Evolutionary conservation across 1,140 invertebrate species (phyloP), one percentile per base, ranked within the genome.

Genomic region (Drosophila sp.): DNA sequence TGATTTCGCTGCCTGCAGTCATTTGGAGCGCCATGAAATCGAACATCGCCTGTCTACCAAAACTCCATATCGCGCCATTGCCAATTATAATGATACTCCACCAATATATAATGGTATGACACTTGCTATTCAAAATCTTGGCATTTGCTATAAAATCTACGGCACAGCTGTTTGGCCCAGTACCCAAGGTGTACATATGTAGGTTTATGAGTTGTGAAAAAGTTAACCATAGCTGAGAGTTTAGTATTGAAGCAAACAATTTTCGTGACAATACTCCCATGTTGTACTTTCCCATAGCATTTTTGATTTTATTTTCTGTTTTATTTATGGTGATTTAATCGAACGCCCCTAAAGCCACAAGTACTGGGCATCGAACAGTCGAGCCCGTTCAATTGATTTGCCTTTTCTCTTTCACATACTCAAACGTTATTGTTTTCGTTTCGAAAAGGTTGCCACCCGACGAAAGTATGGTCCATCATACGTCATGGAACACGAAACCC

Each of bases 401-500:
- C 14, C 34, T 9, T 38, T 40, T 57, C 58, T 56, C 40, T 53
- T 70, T 57, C 41, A 59, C 41, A 43, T 45, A 14, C 58, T 82
- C 87, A 32, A 50, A 40, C 46, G 14, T 25, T 3, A 27, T 29
- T 64, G 16, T 43, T 36, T 36, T 73, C 8, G 16, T 61, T 81
- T 59, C 46, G 53, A 16, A 7, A 45, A 95, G 95, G 93, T 69
- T 96, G 95, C 91, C 77, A 78, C 18, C 91, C 94, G 13, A 92
- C 92, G 53, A 94, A 95, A 77, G 93, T 95, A 40, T 95, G 95
- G 95, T 92, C 94, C 48, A 74, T 95, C 3, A 81, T 95, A 16
- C 92, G 95, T 25, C 95, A 96, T 92, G 95, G 95, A 7, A 95
- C 95, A 16, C 92, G 95, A 59, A 94, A 94, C 91, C 95, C 95